phyloP scores from a whole-genome alignment of 2,888 invertebrate genomes.

The Seira sanloemensis region DNA sequence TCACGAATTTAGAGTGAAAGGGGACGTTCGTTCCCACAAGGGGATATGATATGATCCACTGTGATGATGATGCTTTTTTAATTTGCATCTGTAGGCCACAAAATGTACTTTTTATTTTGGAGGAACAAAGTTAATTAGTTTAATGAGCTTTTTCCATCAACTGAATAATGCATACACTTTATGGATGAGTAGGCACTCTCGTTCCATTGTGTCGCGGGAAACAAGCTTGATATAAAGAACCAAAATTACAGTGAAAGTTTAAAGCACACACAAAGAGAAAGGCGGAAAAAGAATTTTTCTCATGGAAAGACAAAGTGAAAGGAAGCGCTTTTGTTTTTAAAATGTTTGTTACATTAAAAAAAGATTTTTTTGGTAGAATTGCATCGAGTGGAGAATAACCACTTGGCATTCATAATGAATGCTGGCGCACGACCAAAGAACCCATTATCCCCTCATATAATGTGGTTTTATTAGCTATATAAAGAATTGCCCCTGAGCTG shows the following conservation, averaged over 20 bases:
- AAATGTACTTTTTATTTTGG: background rate
- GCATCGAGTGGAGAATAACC: background rate
- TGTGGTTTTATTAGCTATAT: constrained; percentile 49
- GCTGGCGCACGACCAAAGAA: constrained; percentile 56
- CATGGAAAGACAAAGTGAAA: constrained; percentile 22
- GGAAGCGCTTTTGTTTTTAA: constrained; percentile 45
- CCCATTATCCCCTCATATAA: constrained; percentile 46
- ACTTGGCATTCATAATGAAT: constrained; percentile 23
- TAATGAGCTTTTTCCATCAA: constrained; percentile 32
- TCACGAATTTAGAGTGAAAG: background rate
- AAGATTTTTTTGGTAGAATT: background rate
- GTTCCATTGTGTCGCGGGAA: too few relatives aligned
- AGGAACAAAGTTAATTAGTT: constrained; percentile 41
- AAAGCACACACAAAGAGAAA: constrained; percentile 16
- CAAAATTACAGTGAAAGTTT: background rate
- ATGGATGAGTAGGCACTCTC: constrained; percentile 14
- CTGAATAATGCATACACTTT: constrained; percentile 21
- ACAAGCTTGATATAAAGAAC: background rate
- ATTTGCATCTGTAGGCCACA: background rate
- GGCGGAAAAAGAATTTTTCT: constrained; percentile 51
- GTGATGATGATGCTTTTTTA: constrained; percentile 12
- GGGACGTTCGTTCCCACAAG: background rate
- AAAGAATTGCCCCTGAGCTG: background rate
- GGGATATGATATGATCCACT: background rate
- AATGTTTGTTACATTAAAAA: background rate